Percentiles rank a stretch among this genome's conserved stretches.
phyloP scores from a whole-genome alignment of 2,113 vertebrate species.

The Hassar affinis region DNA sequence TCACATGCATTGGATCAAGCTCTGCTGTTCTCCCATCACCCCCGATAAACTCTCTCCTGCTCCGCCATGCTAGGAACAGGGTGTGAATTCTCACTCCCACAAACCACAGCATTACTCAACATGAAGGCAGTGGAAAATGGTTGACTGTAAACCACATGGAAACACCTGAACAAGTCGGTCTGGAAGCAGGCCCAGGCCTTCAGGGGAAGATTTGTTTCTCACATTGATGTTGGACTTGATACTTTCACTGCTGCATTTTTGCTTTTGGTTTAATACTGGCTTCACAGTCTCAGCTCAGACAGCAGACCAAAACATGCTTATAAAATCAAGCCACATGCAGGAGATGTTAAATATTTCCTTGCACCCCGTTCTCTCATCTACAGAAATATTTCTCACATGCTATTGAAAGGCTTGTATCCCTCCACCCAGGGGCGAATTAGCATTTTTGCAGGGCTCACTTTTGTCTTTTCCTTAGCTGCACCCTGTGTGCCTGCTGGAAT shows the following conservation, averaged over 20 bases:
- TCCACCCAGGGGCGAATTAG: slow-evolving; percentile 62
- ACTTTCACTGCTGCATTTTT: slow-evolving; percentile 23
- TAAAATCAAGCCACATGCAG: neutral
- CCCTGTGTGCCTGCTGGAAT: slow-evolving; percentile 63
- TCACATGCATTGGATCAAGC: slow-evolving; percentile 25
- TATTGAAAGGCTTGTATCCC: slow-evolving; percentile 35
- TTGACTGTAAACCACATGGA: slow-evolving; percentile 64
- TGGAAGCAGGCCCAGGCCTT: slow-evolving; percentile 46
- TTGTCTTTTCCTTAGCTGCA: slow-evolving; percentile 64
- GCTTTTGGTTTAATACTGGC: slow-evolving; percentile 24
- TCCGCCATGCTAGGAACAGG: slow-evolving; percentile 44
- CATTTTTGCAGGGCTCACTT: slow-evolving; percentile 69
- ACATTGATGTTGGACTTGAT: neutral
- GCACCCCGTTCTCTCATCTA: slow-evolving; percentile 39
- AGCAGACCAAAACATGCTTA: neutral
- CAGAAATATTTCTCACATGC: slow-evolving; percentile 64
- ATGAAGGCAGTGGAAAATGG: slow-evolving; percentile 61
- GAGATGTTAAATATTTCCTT: slow-evolving; percentile 2
- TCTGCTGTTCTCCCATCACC: slow-evolving; percentile 1
- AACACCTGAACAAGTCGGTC: slow-evolving; percentile 62
- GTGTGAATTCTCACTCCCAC: slow-evolving; percentile 62
- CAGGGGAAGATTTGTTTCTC: slow-evolving; percentile 33
- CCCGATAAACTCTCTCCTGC: slow-evolving; percentile 35
- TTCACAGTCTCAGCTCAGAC: neutral
- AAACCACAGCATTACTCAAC: slow-evolving; percentile 56